phyloP scores from a whole-genome alignment of 2,797 vertebrate species.

The Sebastes paucispinis region DNA sequence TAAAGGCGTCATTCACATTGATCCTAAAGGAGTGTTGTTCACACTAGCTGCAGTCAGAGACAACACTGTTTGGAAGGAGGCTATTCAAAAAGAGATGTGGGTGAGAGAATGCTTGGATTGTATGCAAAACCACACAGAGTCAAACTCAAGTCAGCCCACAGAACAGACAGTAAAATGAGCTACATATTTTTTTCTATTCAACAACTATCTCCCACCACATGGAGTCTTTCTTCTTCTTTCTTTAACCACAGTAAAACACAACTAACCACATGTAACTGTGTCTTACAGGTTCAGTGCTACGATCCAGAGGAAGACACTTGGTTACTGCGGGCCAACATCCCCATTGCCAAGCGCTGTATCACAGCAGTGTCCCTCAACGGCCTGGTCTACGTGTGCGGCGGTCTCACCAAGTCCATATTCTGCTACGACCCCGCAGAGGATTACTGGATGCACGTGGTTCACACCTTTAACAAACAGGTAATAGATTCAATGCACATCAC shows the following conservation, averaged over 20 bases:
- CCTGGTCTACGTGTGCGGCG: conserved; percentile 94
- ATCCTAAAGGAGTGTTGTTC: background rate
- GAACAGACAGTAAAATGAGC: background rate
- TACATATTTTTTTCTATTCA: background rate
- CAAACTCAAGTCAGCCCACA: conserved; percentile 9
- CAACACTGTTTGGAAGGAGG: background rate
- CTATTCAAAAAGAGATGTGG: conserved; percentile 27
- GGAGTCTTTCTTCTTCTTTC: background rate
- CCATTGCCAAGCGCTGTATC: conserved; percentile 96
- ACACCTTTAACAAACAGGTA: conserved; percentile 97
- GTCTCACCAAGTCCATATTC: conserved; percentile 95
- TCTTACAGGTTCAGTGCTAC: conserved; percentile 93
- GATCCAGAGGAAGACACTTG: conserved; percentile 92
- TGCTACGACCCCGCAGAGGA: conserved; percentile 95
- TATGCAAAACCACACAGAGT: conserved; percentile 7
- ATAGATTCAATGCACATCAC: background rate
- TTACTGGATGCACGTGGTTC: conserved; percentile 97
- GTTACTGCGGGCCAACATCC: conserved; percentile 92
- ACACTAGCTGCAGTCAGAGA: conserved; percentile 1
- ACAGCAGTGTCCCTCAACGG: conserved; percentile 96
- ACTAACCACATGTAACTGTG: background rate
- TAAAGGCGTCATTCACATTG: background rate
- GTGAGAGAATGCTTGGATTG: conserved; percentile 31
- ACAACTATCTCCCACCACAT: background rate
- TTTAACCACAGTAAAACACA: background rate